Evolutionary conservation across 2,888 invertebrate genomes (phyloP).

Genomic region (Aporophyla lueneburgensis): DNA sequence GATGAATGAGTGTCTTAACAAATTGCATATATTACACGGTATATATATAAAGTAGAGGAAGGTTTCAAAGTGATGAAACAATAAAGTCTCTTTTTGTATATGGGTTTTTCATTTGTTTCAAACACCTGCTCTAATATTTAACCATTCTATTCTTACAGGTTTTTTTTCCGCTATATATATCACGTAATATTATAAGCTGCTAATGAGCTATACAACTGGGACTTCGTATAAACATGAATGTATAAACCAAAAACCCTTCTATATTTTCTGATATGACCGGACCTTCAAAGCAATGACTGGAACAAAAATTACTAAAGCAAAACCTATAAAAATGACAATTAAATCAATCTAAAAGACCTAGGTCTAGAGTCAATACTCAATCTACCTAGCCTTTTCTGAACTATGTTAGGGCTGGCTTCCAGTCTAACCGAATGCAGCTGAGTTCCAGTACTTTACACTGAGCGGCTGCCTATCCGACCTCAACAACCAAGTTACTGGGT

Average conservation of each 20-base stretch:
- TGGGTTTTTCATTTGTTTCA: constrained; percentile 32
- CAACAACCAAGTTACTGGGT: too few species aligned
- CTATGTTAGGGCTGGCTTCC: too few species aligned
- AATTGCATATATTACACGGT: constrained; percentile 36
- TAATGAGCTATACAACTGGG: not conserved
- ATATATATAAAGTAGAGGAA: constrained; percentile 10
- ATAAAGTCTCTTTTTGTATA: constrained; percentile 38
- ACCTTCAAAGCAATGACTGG: not conserved
- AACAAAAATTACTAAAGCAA: not conserved
- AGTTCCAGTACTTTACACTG: too few species aligned
- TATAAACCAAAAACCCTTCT: too few species aligned
- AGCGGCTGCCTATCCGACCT: too few species aligned
- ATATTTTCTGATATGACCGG: not conserved
- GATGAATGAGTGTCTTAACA: constrained; percentile 3
- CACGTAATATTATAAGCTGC: not conserved
- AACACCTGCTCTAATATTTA: constrained; percentile 50
- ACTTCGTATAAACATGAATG: too few species aligned
- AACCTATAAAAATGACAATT: not conserved
- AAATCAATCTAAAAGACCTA: not conserved
- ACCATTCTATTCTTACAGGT: not conserved
- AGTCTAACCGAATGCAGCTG: too few species aligned
- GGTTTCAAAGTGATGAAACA: constrained; percentile 37
- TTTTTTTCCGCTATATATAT: not conserved
- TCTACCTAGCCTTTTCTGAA: too few species aligned
- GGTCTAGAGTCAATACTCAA: too few species aligned